Base-by-base conservation (phyloP, 2,888 invertebrate genomes). In the Meloe dianella region DNA sequence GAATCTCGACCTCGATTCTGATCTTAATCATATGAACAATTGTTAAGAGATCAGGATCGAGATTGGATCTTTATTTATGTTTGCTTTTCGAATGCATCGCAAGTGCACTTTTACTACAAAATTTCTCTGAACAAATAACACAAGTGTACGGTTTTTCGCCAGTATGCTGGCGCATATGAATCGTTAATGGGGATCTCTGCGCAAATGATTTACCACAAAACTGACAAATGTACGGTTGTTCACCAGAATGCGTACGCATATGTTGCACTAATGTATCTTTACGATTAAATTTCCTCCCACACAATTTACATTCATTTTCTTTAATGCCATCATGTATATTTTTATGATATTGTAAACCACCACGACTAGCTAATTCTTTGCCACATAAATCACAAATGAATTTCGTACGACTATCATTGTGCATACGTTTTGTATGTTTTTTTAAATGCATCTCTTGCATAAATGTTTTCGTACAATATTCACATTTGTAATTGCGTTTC, bases 161-260 rank as follows among this genome's bases (percentile, higher is more conserved):
- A 5, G 67, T 63, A 41, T 60, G 60, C 8, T 29, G 57, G 10
- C 67, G 29, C 29, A 54, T 54, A 67, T 70, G 72, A 85, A 86
- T 85, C 8, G 84, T 85, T 9, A 87, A 75, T 0, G 85, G 85
- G 7, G 85, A 84, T 22, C 84, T 80, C 71, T 86, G 86, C 0
- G 86, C 84, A 74, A 86, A 87, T 3, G 83, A 79, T 69, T 85
- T 86, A 2, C 82, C 82, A 64, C 71, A 69, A 30, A 69, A 30
- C 7, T n/a, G 9, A 61, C 88, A 88, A 58, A 84, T 85, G 68
- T 83, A 86, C 47, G 84, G 85, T 66, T 85, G 86, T 10, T 80
- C 78, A 1, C 74, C 72, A 3, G 77, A 77, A 71, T 81, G 81
- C 6, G 72, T 78, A 41, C 77, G 76, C 61, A 77, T 75, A 67